Evolutionary conservation across 2,113 vertebrate species (phyloP).

Genomic region (Todiramphus chloris): DNA sequence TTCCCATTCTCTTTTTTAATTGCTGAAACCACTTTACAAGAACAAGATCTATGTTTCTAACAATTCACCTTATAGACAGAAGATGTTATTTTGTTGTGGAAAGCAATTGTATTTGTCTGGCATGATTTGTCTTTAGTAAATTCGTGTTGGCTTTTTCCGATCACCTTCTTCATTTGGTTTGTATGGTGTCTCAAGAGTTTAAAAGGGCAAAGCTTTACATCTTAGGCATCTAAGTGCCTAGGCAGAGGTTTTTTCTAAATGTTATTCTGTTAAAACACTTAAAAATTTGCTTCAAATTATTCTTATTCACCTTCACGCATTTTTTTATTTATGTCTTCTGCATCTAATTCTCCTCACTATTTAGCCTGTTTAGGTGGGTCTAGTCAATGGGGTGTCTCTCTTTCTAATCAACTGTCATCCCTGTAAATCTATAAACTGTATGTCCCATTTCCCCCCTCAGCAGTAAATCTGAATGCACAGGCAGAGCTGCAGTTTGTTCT

Average conservation of each 20-base stretch:
- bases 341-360: not conserved
- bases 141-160: not conserved
- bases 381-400: not conserved
- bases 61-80: not conserved
- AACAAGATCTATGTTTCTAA: not conserved
- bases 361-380: not conserved
- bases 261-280: not conserved
- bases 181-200: not conserved
- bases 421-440: not conserved
- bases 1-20: not conserved
- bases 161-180: not conserved
- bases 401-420: not conserved
- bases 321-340: not conserved
- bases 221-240: not conserved
- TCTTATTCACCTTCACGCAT: not conserved
- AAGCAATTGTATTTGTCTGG: not conserved
- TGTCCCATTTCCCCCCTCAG: not conserved
- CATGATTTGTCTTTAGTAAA: not conserved
- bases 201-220: not conserved
- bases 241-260: not conserved
- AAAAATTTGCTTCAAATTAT: not conserved
- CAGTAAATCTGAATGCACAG: not conserved
- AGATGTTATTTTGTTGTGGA: not conserved
- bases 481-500: not conserved
- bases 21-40: not conserved